phyloP scores from a whole-genome alignment of 2,113 vertebrate species.

The Mus pahari region DNA sequence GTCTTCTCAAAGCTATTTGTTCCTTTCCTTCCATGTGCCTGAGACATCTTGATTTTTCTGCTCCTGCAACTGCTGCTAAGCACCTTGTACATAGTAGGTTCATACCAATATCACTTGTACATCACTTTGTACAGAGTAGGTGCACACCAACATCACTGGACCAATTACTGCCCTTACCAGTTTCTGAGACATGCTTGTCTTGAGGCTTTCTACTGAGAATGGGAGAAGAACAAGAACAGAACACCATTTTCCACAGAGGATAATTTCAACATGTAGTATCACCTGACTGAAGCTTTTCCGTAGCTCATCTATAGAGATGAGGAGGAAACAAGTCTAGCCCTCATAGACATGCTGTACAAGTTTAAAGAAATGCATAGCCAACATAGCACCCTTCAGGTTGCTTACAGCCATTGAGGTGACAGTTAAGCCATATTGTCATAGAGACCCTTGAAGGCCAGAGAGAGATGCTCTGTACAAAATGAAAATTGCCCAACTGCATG shows the following conservation, averaged over 20 bases:
- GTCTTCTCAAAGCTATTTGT: neutral
- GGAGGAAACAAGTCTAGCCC: neutral
- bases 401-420: neutral
- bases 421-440: neutral
- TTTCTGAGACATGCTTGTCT: constrained; percentile 14
- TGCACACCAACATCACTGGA: neutral
- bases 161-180: neutral
- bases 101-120: neutral
- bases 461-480: neutral
- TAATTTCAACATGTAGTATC: constrained; percentile 41
- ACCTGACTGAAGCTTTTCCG: neutral
- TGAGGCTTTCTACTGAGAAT: neutral
- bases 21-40: neutral
- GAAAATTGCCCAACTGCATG: neutral
- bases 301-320: neutral
- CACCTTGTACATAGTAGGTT: neutral
- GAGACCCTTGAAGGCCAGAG: neutral
- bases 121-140: neutral
- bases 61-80: neutral
- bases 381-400: neutral
- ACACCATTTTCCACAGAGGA: neutral
- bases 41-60: neutral
- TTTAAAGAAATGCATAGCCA: neutral
- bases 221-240: neutral
- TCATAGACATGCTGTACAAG: neutral